A percentile compares a stretch with the other conserved stretches of the same genome.
Evolutionary conservation across 2,113 vertebrate genomes (phyloP).

Genomic region (Pelmatolapia mariae): DNA sequence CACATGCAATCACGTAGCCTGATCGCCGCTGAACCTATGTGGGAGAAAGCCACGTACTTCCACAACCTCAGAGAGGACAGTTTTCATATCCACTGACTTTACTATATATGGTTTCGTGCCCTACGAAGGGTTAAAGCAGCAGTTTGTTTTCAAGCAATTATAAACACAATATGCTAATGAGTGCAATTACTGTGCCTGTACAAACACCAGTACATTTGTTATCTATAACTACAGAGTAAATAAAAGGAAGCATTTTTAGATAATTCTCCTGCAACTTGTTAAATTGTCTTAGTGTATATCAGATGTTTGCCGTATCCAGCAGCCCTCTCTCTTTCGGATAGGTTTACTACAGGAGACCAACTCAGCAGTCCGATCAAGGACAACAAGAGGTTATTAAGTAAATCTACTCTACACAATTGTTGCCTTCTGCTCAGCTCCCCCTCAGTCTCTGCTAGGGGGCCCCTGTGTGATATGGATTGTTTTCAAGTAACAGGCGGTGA

Average conservation of each 20-base stretch:
- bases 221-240: not conserved
- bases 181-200: not conserved
- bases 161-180: not conserved
- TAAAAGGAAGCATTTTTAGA: not conserved
- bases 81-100: not conserved
- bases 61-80: not conserved
- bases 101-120: not conserved
- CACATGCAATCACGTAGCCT: fast-evolving
- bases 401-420: constrained; percentile 44
- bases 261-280: not conserved
- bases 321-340: not conserved
- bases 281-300: not conserved
- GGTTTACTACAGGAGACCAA: constrained; percentile 12
- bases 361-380: constrained; percentile 33
- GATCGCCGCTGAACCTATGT: not conserved
- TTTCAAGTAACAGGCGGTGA: constrained; percentile 57
- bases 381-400: constrained; percentile 53
- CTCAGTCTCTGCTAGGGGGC: constrained; percentile 16
- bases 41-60: not conserved
- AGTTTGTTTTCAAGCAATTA: not conserved
- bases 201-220: not conserved
- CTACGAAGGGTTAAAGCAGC: not conserved
- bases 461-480: constrained; percentile 56
- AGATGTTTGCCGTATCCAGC: not conserved
- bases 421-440: constrained; percentile 17